Evolutionary conservation across 2,888 invertebrate species (phyloP).

Genomic region (Phaonia tiefii): DNA sequence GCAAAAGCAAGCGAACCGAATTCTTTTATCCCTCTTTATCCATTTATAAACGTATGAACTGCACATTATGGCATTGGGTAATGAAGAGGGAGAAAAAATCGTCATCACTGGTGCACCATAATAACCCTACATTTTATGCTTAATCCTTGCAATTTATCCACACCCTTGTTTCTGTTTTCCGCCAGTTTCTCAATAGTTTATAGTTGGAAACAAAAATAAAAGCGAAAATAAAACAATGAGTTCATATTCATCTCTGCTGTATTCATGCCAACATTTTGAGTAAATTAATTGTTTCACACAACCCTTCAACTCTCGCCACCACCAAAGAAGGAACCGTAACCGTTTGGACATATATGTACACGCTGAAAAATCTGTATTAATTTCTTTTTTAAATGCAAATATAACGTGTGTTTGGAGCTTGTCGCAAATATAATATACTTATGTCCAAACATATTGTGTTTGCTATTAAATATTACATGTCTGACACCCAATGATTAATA

Average conservation of each 20-base stretch:
- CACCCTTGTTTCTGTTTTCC: not conserved
- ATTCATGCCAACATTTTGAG: slow-evolving; percentile 11
- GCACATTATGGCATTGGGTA: slow-evolving; percentile 20
- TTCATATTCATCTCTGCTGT: slow-evolving; percentile 9
- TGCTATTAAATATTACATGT: too few species aligned
- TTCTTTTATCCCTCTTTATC: slow-evolving; percentile 17
- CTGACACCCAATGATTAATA: too few species aligned
- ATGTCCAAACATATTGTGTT: too few species aligned
- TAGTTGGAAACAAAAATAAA: not conserved
- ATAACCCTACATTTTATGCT: slow-evolving; percentile 45
- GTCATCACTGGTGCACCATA: slow-evolving; percentile 24
- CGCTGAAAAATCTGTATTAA: too few species aligned
- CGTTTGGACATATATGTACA: too few species aligned
- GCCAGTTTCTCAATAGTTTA: too few species aligned
- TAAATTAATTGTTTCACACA: slow-evolving; percentile 51
- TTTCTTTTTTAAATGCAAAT: too few species aligned
- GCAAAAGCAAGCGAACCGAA: not conserved
- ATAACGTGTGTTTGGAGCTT: too few species aligned
- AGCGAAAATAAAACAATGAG: slow-evolving; percentile 13
- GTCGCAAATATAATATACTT: too few species aligned
- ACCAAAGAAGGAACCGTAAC: not conserved
- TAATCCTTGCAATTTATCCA: slow-evolving; percentile 26
- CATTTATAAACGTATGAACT: slow-evolving; percentile 18
- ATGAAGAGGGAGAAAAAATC: slow-evolving; percentile 33
- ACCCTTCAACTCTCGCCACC: not conserved